These are phyloP conservation scores for Leptopilina clavipes DNA, from an alignment of 1,140 invertebrate species.

Conservation along the genomic window DNA sequence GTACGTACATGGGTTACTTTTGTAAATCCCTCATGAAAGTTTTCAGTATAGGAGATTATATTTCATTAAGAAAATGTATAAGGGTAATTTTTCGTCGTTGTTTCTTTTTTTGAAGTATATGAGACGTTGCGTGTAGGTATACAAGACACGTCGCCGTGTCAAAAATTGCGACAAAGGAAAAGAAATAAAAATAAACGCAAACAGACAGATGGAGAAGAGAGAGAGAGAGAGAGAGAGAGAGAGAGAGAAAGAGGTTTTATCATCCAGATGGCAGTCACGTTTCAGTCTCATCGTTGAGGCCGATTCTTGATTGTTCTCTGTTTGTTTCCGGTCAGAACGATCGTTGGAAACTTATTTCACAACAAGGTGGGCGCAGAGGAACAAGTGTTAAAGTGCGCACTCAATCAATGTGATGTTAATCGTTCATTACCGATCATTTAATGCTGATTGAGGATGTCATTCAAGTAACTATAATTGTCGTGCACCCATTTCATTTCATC, in stretches of 20 bases:
- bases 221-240: background rate
- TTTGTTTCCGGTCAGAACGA: conserved; percentile 55
- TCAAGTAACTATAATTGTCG: conserved; percentile 44
- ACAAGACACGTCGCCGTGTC: background rate
- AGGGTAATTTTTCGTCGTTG: background rate
- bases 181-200: background rate
- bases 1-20: background rate
- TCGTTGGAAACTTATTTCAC: conserved; percentile 49
- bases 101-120: background rate
- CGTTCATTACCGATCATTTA: conserved; percentile 68
- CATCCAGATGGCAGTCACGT: conserved; percentile 62
- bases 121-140: background rate
- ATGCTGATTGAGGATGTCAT: conserved; percentile 68
- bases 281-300: conserved; percentile 51
- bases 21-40: background rate
- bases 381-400: conserved; percentile 63
- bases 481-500: too few species aligned
- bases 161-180: conserved; percentile 21
- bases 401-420: conserved; percentile 68
- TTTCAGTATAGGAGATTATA: background rate
- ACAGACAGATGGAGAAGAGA: background rate
- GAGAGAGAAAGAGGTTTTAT: background rate
- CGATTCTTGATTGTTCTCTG: conserved; percentile 62
- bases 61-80: background rate
- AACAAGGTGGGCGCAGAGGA: conserved; percentile 51